These are phyloP conservation scores for Hirudinaria manillensis DNA, from an alignment of 2,888 invertebrate species.

Conservation along the genomic window DNA sequence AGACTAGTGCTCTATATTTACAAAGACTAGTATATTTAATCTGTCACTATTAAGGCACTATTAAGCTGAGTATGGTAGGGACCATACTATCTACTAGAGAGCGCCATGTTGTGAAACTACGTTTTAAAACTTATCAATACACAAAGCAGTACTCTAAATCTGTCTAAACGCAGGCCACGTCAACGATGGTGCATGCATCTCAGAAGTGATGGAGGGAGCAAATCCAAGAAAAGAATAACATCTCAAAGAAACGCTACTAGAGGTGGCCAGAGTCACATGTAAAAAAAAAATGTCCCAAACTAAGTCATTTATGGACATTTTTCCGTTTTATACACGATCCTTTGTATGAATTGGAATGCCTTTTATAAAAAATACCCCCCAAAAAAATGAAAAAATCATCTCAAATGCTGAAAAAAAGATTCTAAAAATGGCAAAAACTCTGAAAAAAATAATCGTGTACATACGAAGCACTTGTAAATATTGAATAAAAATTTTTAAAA, in stretches of 20 bases:
- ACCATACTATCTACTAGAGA: too few relatives aligned
- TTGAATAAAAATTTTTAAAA: not conserved
- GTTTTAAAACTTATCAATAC: not conserved
- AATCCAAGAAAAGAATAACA: not conserved
- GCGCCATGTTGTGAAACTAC: not conserved
- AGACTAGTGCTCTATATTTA: too few relatives aligned
- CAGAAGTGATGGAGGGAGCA: slow-evolving; percentile 2
- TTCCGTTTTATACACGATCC: slow-evolving; percentile 2
- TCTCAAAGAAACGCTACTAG: not conserved
- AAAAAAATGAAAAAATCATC: slow-evolving; percentile 3
- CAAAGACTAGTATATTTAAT: too few relatives aligned
- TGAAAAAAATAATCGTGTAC: not conserved
- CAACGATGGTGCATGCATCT: not conserved
- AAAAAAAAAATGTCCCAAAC: not conserved
- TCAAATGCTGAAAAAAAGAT: not conserved
- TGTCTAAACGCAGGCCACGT: slow-evolving; percentile 4
- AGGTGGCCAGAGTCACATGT: not conserved
- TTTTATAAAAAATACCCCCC: slow-evolving; percentile 8
- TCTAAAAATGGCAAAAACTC: slow-evolving; percentile 1
- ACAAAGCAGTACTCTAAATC: not conserved
- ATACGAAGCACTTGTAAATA: slow-evolving; percentile 3
- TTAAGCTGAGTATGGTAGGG: too few relatives aligned
- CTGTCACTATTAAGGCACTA: too few relatives aligned
- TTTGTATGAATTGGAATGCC: not conserved
- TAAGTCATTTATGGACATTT: not conserved